Evolutionary conservation across 2,888 invertebrate genomes (phyloP), one percentile per base, ranked within the genome.

Genomic region (Dicyrtoma fusca): DNA sequence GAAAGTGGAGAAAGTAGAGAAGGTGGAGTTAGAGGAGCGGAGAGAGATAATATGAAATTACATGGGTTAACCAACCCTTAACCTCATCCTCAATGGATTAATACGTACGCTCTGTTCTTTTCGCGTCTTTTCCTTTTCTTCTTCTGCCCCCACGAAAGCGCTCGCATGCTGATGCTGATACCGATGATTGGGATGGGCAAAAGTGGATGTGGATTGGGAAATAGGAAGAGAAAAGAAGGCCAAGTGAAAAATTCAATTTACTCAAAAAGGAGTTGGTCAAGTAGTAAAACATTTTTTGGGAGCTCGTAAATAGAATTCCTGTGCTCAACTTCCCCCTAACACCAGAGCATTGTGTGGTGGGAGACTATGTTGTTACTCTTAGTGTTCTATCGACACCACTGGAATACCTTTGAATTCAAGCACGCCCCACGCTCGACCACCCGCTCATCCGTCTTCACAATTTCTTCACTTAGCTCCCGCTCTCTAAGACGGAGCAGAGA

Each of bases 241-340:
- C 68, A 57, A 68, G 57, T 68, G 68, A 68, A 68, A 68, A 68
- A 68, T 68, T 68, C 57, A 68, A 68, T 68, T 68, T 68, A 68
- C 57, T 68, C 66, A 55, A 49, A 65, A 53, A 65, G 65, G 51
- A 65, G 21, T 59, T 68, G 71, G 71, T 71, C 71, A 62, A 71
- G 71, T 71, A 62, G 23, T 61, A 69, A 69, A 69, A 63, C 62
- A 70, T 62, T 70, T n/a, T n/a, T n/a, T 62, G 19, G 62, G 23
- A 51, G 63, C 53, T 53, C 44, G 69, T 53, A 63, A 63, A 63
- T 63, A 63, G 53, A 71, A 63, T 63, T 63, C 71, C 45, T 63
- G 63, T 44, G 23, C 21, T 2, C 53, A 17, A n/a, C 3, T 21
- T 21, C 14, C 53, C 34, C 34, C 4, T 34, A 34, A 17, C 53